A percentile compares a stretch with the other conserved stretches of the same genome.
These are phyloP conservation scores for Microctenopoma lineatum DNA, from an alignment of 2,797 vertebrate genomes.

Conservation along the genomic window DNA sequence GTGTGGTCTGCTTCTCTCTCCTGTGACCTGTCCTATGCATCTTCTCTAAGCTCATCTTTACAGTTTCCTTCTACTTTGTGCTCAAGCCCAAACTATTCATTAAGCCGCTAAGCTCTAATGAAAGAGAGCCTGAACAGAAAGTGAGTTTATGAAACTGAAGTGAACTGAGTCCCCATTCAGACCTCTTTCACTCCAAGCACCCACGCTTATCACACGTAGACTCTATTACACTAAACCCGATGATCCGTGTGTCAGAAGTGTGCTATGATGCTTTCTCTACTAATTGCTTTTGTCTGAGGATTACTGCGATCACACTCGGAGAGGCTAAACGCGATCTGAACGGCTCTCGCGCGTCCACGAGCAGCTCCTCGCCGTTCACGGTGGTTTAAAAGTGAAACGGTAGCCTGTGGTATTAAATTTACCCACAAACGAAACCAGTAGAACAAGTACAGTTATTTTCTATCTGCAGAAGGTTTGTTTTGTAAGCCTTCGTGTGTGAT, in stretches of 20 bases:
- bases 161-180: conserved; percentile 15
- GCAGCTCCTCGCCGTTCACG: not conserved
- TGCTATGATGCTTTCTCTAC: not conserved
- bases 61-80: conserved; percentile 1
- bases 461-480: not conserved
- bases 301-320: conserved; percentile 21
- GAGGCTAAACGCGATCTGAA: conserved; percentile 7
- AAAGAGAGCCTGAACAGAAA: conserved; percentile 17
- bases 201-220: conserved; percentile 5
- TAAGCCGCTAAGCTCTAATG: conserved; percentile 19
- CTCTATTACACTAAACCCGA: not conserved
- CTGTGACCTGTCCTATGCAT: conserved; percentile 22
- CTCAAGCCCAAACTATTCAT: conserved; percentile 31
- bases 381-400: not conserved
- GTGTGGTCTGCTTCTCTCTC: conserved; percentile 39
- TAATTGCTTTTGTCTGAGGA: conserved; percentile 26
- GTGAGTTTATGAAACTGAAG: conserved; percentile 32
- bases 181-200: conserved; percentile 1
- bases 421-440: conserved; percentile 1
- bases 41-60: conserved; percentile 45
- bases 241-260: not conserved
- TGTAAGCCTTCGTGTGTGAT: conserved; percentile 1
- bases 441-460: conserved; percentile 5
- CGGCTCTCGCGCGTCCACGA: not conserved
- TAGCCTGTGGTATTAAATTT: not conserved